These are phyloP conservation scores for Phodopus roborovskii DNA, from an alignment of 2,113 vertebrate species.

Conservation along the genomic window DNA sequence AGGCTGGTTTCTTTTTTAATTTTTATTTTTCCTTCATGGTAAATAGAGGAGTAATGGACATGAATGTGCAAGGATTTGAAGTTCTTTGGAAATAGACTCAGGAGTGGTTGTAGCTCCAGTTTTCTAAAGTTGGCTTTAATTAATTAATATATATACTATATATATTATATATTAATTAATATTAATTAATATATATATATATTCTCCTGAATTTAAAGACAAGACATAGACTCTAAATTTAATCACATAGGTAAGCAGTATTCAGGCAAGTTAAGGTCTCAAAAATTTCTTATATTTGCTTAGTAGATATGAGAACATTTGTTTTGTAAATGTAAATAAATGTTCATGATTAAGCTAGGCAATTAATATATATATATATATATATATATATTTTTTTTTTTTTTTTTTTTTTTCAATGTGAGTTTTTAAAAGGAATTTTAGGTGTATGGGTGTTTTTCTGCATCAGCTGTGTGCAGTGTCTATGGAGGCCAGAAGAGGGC, in stretches of 20 bases:
- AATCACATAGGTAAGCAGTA: background rate
- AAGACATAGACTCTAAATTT: conserved; percentile 9
- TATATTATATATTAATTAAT: too few relatives aligned
- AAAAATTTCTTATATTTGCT: background rate
- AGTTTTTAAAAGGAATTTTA: background rate
- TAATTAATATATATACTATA: too few relatives aligned
- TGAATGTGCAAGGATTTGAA: background rate
- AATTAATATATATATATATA: too few relatives aligned
- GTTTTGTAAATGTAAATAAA: conserved; percentile 6
- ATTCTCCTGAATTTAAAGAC: conserved; percentile 18
- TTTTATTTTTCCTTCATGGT: background rate
- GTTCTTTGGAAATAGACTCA: background rate
- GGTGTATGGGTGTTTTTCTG: background rate
- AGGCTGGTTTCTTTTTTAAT: background rate
- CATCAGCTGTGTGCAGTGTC: too few relatives aligned
- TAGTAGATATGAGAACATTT: conserved; percentile 35
- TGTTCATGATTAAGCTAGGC: background rate
- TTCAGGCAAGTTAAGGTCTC: background rate
- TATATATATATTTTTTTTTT: too few relatives aligned
- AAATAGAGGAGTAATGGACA: background rate
- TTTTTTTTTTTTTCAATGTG: background rate
- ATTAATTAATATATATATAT: too few relatives aligned
- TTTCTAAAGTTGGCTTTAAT: background rate
- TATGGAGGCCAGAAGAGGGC: background rate
- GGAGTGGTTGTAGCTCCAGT: too few relatives aligned